These are phyloP conservation scores for Tachysurus vachellii DNA, from an alignment of 2,113 vertebrate genomes.

Conservation along the genomic window DNA sequence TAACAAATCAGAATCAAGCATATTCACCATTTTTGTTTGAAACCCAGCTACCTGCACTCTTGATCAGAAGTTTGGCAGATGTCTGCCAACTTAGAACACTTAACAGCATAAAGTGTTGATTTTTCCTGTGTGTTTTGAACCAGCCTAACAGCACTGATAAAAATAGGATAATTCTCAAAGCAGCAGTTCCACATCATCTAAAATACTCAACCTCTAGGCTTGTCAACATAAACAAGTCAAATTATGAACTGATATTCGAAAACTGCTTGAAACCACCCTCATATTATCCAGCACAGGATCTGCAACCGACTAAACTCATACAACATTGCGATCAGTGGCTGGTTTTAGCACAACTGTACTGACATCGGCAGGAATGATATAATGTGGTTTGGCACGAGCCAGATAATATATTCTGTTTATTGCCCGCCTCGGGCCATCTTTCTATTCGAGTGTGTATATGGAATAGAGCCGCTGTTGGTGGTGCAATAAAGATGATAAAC, in stretches of 20 bases:
- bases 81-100: neutral
- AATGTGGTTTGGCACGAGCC: conserved; percentile 33
- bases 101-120: neutral
- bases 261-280: neutral
- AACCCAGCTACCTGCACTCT: too few species aligned
- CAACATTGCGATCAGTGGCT: neutral
- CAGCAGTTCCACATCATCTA: neutral
- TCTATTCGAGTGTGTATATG: conserved; percentile 14
- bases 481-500: conserved; percentile 27
- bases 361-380: conserved; percentile 20
- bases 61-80: neutral
- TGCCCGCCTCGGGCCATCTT: conserved; percentile 11
- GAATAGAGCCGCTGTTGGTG: neutral
- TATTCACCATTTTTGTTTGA: too few species aligned
- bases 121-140: neutral
- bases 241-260: neutral
- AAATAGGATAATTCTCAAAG: neutral
- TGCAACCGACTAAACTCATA: conserved; percentile 1
- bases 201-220: neutral
- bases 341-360: conserved; percentile 39
- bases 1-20: too few species aligned
- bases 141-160: neutral
- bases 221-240: neutral
- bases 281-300: neutral
- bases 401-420: conserved; percentile 17